Evolutionary conservation across 2,888 invertebrate genomes (phyloP), one percentile per base, ranked within the genome.

Genomic region (Cataglyphis livida): DNA sequence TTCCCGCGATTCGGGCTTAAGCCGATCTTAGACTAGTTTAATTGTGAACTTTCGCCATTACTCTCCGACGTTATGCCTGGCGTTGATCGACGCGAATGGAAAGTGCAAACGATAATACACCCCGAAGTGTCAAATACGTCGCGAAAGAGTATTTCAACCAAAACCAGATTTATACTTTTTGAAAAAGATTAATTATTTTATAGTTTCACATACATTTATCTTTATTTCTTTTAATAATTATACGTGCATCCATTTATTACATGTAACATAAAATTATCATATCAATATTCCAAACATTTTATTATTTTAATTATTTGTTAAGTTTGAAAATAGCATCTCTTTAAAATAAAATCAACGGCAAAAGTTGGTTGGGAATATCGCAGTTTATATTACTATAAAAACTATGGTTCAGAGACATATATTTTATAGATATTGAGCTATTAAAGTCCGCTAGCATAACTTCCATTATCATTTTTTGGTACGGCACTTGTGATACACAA

Each of bases 1-100:
- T 83, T 82, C 81, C 78, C 71, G 84, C 82, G 86, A 89, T 88
- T 87, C 84, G 83, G 84, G 82, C 82, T 86, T 84, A 85, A 87
- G 86, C 88, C 82, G 82, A 68, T 79, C 78, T 82, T 78, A 68
- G 78, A 78, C 51, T 78, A 78, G 82, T 76, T 82, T 82, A 82
- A 78, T 82, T 78, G 78, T 78, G 78, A 66, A 78, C 81, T 76
- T 82, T 76, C 81, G 65, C 65, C 78, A 57, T 76, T 76, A 82
- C 65, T 76, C 78, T 59, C 65, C 28, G 44, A 59, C 78, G 44
- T 81, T 81, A 75, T 73, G 75, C 48, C 12, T 74, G 81, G 62
- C 81, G 78, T 75, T 75, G 81, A 81, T 73, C 62, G 76, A 75
- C 78, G 44, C 78, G 59, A 51, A 28, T 32, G 71, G 44, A 44